A percentile compares a stretch with the other conserved stretches of the same genome.
Conservation (phyloP, 2,113 vertebrate genomes). For the Spizaetus ornatus region DNA sequence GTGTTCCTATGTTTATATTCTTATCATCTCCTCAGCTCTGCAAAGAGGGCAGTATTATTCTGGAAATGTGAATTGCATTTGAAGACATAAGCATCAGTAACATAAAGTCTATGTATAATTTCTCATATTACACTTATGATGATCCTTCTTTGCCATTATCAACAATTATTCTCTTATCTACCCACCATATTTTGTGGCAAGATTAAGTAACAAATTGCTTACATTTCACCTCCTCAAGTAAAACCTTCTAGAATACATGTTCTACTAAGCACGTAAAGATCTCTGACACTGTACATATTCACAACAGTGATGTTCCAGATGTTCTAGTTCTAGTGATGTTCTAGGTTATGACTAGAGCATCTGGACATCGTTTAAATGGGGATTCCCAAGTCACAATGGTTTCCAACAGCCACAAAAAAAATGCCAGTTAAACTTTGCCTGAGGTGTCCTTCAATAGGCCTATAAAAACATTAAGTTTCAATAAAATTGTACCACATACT, state of each 20-base stretch:
- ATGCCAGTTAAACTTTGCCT: neutral
- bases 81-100: slow-evolving; percentile 48
- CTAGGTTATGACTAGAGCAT: neutral
- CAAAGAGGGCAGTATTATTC: neutral
- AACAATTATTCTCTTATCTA: slow-evolving; percentile 27
- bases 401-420: slow-evolving; percentile 16
- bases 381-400: slow-evolving; percentile 35
- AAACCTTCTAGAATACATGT: neutral
- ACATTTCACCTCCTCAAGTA: neutral
- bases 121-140: neutral
- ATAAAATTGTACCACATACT: neutral
- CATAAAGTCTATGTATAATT: slow-evolving; percentile 9
- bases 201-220: neutral
- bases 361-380: slow-evolving; percentile 18
- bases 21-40: slow-evolving; percentile 5
- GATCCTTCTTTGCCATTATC: neutral
- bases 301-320: neutral
- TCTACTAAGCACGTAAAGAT: neutral
- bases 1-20: neutral
- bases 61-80: slow-evolving; percentile 51
- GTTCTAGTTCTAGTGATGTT: neutral
- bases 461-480: slow-evolving; percentile 9
- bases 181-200: slow-evolving; percentile 11
- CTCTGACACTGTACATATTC: neutral
- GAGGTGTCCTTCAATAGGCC: neutral